Percentiles rank a stretch among this genome's conserved stretches.
Evolutionary conservation across 2,888 invertebrate genomes (phyloP).

Genomic region (Aporophyla lueneburgensis): DNA sequence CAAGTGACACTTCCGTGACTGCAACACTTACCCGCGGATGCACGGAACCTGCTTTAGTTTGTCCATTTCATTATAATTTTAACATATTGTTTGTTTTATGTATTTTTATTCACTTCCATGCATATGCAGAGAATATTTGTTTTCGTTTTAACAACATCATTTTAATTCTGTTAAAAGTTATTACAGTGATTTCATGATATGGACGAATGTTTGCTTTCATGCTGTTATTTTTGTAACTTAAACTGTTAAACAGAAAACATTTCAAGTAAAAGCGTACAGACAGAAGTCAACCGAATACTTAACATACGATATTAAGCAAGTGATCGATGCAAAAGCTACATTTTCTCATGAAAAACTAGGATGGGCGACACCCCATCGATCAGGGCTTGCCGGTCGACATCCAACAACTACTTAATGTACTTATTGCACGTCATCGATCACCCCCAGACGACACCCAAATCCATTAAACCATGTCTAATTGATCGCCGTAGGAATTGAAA

Average conservation of each 20-base stretch:
- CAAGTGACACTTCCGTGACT: slow-evolving; percentile 83
- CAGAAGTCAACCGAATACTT: slow-evolving; percentile 20
- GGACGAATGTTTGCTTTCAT: not conserved
- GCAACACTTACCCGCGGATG: slow-evolving; percentile 75
- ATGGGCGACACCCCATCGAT: slow-evolving; percentile 77
- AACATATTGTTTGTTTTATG: slow-evolving; percentile 25
- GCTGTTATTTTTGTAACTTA: not conserved
- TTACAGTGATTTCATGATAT: not conserved
- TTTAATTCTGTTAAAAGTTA: slow-evolving; percentile 4
- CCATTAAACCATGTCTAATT: slow-evolving; percentile 89
- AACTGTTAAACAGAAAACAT: not conserved
- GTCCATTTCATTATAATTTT: slow-evolving; percentile 64
- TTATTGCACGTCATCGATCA: slow-evolving; percentile 87
- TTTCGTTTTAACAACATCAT: not conserved
- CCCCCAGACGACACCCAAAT: slow-evolving; percentile 84
- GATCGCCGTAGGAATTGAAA: slow-evolving; percentile 87
- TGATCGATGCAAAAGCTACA: slow-evolving; percentile 53
- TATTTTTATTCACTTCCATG: slow-evolving; percentile 24
- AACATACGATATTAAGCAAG: slow-evolving; percentile 38
- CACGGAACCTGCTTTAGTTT: slow-evolving; percentile 70
- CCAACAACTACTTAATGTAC: slow-evolving; percentile 86
- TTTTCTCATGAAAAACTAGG: slow-evolving; percentile 63
- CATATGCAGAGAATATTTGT: slow-evolving; percentile 10
- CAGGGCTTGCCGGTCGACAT: slow-evolving; percentile 77
- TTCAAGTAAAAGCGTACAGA: not conserved